Conservation (phyloP, 2,888 invertebrate genomes). For the Stegana nigrithorax region DNA sequence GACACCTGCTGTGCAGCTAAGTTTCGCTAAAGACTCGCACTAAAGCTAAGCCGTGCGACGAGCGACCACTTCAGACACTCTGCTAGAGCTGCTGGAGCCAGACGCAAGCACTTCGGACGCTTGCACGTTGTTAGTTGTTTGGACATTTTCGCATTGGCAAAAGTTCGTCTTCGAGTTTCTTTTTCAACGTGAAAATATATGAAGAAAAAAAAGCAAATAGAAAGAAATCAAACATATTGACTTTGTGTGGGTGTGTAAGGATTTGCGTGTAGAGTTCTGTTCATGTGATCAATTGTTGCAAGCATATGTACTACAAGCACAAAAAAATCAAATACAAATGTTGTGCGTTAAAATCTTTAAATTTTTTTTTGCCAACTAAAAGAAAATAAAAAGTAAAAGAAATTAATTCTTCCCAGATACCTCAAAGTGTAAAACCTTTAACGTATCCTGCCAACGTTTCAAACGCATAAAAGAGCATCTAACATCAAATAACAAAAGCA, state of each 20-base stretch:
- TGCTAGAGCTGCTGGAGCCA: slow-evolving; percentile 60
- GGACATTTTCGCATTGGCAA: too few relatives aligned
- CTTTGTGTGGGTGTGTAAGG: too few relatives aligned
- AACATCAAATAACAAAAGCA: slow-evolving; percentile 6
- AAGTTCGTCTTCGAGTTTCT: not conserved
- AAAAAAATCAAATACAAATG: slow-evolving; percentile 22
- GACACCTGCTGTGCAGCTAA: too few relatives aligned
- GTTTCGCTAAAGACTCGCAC: slow-evolving; percentile 16
- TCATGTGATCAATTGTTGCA: not conserved
- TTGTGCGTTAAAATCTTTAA: slow-evolving; percentile 20
- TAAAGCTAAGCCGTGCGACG: slow-evolving; percentile 4
- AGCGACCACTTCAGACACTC: slow-evolving; percentile 51
- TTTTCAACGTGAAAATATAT: not conserved
- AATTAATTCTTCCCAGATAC: too few relatives aligned
- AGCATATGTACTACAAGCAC: not conserved
- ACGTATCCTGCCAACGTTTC: not conserved
- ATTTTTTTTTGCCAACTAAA: slow-evolving; percentile 7
- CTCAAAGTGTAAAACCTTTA: slow-evolving; percentile 26
- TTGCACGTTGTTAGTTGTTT: too few relatives aligned
- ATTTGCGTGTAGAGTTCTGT: too few relatives aligned
- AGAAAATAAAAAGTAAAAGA: too few relatives aligned
- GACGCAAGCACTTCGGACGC: slow-evolving; percentile 52
- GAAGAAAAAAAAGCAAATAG: not conserved
- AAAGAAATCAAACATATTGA: too few relatives aligned
- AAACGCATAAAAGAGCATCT: not conserved